Evolutionary conservation across 2,797 vertebrate genomes (phyloP).

Genomic region (Paedocypris micromegethes): DNA sequence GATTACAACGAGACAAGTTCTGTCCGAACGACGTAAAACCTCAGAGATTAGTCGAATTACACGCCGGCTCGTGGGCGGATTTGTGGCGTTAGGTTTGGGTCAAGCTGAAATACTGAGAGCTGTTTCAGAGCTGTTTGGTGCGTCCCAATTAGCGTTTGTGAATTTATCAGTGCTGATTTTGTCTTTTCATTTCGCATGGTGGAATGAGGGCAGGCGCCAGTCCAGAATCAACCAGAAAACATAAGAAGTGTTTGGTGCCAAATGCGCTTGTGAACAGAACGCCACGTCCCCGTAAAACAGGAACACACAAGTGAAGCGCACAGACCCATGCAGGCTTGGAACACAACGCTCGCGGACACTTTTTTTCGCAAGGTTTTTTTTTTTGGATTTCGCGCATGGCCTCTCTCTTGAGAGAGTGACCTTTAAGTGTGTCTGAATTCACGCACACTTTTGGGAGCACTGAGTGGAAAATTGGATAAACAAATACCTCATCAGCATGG

Average conservation of each 20-base stretch:
- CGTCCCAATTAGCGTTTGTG: background rate
- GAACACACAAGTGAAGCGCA: background rate
- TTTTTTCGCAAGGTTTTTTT: background rate
- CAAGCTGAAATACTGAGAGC: constrained; percentile 15
- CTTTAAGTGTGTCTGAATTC: constrained; percentile 62
- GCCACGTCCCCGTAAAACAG: background rate
- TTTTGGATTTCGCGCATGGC: constrained; percentile 37
- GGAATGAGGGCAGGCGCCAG: constrained; percentile 4
- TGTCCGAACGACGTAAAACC: constrained; percentile 3
- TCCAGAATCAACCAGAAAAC: constrained; percentile 1
- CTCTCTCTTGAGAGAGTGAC: constrained; percentile 53
- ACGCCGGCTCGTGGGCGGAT: constrained; percentile 12
- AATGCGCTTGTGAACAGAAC: background rate
- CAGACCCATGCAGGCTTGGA: background rate
- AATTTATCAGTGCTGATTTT: background rate
- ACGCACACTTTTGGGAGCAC: constrained; percentile 62
- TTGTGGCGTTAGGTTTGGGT: background rate
- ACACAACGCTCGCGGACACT: background rate
- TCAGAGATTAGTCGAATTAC: constrained; percentile 24
- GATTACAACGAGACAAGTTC: background rate
- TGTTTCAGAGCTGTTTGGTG: constrained; percentile 5
- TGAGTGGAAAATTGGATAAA: constrained; percentile 68
- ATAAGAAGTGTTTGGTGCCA: background rate
- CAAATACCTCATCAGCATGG: constrained; percentile 65
- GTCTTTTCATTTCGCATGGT: background rate